These are phyloP conservation scores for Ctenodactylus gundi DNA, from an alignment of 2,113 vertebrate species.

Conservation along the genomic window DNA sequence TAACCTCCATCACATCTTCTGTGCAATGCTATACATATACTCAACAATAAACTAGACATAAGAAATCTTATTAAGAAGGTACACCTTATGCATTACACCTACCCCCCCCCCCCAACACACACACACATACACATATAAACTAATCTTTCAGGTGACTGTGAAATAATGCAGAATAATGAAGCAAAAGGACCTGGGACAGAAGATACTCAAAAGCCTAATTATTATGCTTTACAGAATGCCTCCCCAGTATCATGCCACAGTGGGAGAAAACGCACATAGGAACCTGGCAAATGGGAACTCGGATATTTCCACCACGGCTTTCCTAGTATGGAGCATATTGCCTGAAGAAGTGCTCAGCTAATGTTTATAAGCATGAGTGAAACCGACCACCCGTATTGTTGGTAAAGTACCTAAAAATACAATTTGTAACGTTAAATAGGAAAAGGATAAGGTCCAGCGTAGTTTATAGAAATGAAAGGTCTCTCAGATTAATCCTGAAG, in stretches of 20 bases:
- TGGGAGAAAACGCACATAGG: neutral
- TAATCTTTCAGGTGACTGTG: neutral
- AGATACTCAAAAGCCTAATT: neutral
- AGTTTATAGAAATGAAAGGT: neutral
- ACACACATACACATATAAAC: neutral
- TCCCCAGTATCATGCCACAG: neutral
- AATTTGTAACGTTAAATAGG: neutral
- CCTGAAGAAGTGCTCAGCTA: neutral
- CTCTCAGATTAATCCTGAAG: neutral
- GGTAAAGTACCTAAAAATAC: too few relatives aligned
- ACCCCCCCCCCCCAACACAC: neutral
- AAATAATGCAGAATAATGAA: neutral
- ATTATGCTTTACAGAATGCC: neutral
- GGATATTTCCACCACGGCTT: neutral
- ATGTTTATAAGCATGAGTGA: neutral
- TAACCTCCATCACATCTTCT: neutral
- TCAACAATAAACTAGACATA: neutral
- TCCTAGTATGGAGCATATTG: neutral
- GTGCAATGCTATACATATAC: neutral
- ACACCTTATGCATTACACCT: neutral
- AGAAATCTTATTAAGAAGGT: too few relatives aligned
- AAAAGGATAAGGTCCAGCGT: neutral
- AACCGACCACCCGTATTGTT: neutral
- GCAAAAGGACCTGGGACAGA: neutral
- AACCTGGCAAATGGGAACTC: neutral